A percentile compares a stretch with the other conserved stretches of the same genome.
phyloP scores from a whole-genome alignment of 1,140 invertebrate species.

The Notospermus geniculatus region DNA sequence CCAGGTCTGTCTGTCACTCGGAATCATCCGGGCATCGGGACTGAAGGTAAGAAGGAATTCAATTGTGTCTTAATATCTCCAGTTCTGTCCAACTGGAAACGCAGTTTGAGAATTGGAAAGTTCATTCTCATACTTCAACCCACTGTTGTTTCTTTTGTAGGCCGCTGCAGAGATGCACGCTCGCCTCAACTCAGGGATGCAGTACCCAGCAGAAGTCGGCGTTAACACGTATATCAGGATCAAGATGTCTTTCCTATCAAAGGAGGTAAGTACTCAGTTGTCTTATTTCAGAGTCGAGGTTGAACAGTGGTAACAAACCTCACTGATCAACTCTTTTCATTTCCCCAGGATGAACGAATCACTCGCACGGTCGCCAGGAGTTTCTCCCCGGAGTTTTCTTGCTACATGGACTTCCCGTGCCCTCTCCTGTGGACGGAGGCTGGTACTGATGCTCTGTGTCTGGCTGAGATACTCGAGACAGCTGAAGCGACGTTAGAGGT shows the following conservation, averaged over 20 bases:
- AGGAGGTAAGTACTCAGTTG: constrained; percentile 31
- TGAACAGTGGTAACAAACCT: too few relatives aligned
- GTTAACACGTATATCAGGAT: constrained; percentile 48
- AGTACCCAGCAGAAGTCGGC: constrained; percentile 50
- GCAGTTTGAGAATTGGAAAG: too few relatives aligned
- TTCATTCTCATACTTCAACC: too few relatives aligned
- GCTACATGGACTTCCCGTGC: constrained; percentile 51
- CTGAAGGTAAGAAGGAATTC: constrained; percentile 48
- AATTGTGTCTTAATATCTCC: not conserved
- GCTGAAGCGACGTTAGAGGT: constrained; percentile 45
- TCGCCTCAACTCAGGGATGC: constrained; percentile 39
- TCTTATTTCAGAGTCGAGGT: too few relatives aligned
- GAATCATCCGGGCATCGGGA: constrained; percentile 45
- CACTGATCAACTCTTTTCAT: too few relatives aligned
- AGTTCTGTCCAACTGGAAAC: too few relatives aligned
- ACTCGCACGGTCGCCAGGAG: constrained; percentile 48
- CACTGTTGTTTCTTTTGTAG: constrained; percentile 27
- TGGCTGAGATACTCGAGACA: constrained; percentile 49
- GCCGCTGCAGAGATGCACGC: constrained; percentile 43
- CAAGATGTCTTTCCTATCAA: constrained; percentile 43
- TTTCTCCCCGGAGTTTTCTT: constrained; percentile 47
- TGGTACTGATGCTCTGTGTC: constrained; percentile 34
- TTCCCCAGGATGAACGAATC: constrained; percentile 43
- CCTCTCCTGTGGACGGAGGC: constrained; percentile 44
- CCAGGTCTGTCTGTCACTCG: constrained; percentile 47